Base-by-base conservation (phyloP, 2,888 invertebrate genomes). In the Mimachlamys varia region DNA sequence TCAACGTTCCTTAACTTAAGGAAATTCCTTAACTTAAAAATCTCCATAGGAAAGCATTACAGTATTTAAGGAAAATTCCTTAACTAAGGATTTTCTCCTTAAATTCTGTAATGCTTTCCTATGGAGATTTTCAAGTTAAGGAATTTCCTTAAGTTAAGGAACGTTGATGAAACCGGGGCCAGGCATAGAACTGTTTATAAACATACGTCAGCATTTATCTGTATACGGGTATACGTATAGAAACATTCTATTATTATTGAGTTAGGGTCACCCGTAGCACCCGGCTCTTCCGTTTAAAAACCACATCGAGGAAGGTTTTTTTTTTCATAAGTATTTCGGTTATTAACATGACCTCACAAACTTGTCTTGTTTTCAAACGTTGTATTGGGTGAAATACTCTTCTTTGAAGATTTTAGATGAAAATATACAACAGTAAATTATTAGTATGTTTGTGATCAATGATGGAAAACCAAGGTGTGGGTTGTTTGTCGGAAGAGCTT, bases 231-330 rank as follows among this genome's bases (percentile, higher is more conserved):
- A 27, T 76, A n/a, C n/a, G n/a, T n/a, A n/a, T n/a, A n/a, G n/a
- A n/a, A n/a, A n/a, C n/a, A n/a, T n/a, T n/a, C n/a, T n/a, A n/a
- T n/a, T n/a, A 76, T 76, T 76, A 27, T 76, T 33, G 5, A 22
- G 76, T 76, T 22, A 76, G 76, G 44, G 76, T 76, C 76, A 76
- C 76, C 76, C 76, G 76, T 76, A 33, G 76, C 33, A 76, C 76
- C 76, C 76, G 27, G 76, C 76, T 76, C 13, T 76, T 76, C 76
- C 33, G 44, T 76, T 76, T 33, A 76, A 76, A 76, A 33, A 33
- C 0, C 33, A 76, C 76, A 33, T 10, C 33, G 33, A 33, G 17
- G 27, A 33, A 76, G 17, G 2, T 33, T 15, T 17, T 58, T 58
- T 58, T 22, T 58, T 58, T 58, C 7, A 58, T 58, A 58, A n/a